These are phyloP conservation scores for Scomber scombrus DNA, from an alignment of 2,113 vertebrate genomes.

Conservation along the genomic window DNA sequence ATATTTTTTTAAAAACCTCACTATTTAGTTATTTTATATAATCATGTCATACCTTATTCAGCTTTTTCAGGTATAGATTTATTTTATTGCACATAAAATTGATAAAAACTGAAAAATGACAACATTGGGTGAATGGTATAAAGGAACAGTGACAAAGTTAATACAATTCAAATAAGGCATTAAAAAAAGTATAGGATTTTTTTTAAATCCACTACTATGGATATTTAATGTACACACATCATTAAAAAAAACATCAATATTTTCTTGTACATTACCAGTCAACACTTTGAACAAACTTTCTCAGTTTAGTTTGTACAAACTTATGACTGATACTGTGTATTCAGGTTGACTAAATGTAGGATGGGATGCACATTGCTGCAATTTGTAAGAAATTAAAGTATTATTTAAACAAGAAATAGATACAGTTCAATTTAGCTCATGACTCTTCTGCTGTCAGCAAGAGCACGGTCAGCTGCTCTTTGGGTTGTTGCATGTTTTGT, in stretches of 20 bases:
- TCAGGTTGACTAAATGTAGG: background rate
- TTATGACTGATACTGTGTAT: too few relatives aligned
- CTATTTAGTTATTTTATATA: background rate
- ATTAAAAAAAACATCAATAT: background rate
- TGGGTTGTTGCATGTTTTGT: too few relatives aligned
- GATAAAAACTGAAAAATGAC: background rate
- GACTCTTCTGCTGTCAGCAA: background rate
- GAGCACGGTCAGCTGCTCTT: too few relatives aligned
- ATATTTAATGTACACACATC: background rate
- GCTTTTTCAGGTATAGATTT: background rate
- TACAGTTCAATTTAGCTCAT: background rate
- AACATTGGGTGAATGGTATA: background rate
- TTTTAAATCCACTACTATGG: background rate
- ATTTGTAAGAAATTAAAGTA: background rate
- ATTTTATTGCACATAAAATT: conserved; percentile 21
- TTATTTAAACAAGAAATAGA: background rate
- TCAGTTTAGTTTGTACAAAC: too few relatives aligned
- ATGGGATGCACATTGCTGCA: background rate
- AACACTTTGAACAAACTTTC: too few relatives aligned
- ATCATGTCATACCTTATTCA: background rate
- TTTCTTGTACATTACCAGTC: too few relatives aligned
- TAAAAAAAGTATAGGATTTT: background rate
- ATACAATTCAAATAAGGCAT: background rate
- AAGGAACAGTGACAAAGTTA: background rate
- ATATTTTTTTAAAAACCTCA: background rate